Evolutionary conservation across 2,888 invertebrate species (phyloP), one percentile per base, ranked within the genome.

Genomic region (Trachelus stipa): DNA sequence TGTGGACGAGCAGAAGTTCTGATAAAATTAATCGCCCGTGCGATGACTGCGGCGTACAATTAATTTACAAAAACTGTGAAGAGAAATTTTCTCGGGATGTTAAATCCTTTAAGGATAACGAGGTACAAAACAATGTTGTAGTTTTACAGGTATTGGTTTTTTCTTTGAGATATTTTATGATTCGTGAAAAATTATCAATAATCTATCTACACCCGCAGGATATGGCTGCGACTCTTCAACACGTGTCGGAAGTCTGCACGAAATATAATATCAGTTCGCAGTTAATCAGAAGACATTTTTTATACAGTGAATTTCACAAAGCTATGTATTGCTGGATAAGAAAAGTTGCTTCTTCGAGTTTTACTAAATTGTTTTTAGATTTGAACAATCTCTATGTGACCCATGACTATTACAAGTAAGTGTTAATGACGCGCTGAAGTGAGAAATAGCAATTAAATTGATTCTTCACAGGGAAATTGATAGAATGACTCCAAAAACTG

Each of bases 251-350:
- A 73, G 85, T 81, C 37, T 91, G 91, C 74, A 71, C 71, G 2
- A 88, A 88, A 79, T 87, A 91, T 76, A 89, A 90, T 77, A 80
- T 89, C 68, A 90, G 79, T 35, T 86, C 85, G n/a, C 78, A 78
- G 33, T 73, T 88, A 34, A 80, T 40, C 37, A 87, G 82, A 77
- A 85, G 79, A 40, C 84, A 91, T 81, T 91, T 90, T 85, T 85
- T 90, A 40, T 88, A 91, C 77, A 85, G 84, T 76, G 76, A 84
- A 9, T 74, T 87, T 69, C 85, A 88, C 69, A 85, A 85, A 69
- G 84, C 86, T 11, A 76, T 92, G 12, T 91, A 90, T 69, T 92
- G 92, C 78, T 92, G 91, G 91, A 90, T 92, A 35, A 87, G 91
- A 79, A 91, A 92, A 84, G 87, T 88, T 12, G 91, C 89, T 11